Evolutionary conservation across 2,888 invertebrate genomes (phyloP).

Genomic region (Lasioglossum lativentre): DNA sequence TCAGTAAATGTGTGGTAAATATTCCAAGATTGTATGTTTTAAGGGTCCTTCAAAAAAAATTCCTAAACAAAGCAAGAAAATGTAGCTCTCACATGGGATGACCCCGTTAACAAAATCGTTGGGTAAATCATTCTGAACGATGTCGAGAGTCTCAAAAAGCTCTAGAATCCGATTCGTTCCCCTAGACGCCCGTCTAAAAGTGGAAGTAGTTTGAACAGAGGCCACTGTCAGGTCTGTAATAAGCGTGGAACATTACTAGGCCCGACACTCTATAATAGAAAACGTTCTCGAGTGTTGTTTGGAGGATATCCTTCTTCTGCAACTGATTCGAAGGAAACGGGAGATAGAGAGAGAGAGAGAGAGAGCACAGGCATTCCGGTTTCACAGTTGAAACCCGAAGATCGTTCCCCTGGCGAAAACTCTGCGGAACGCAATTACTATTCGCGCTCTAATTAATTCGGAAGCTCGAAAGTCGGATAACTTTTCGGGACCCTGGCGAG

Average conservation of each 20-base stretch:
- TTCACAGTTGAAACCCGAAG: background rate
- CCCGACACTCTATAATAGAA: background rate
- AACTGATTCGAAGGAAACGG: background rate
- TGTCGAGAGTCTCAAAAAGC: background rate
- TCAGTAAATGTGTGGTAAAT: too few species aligned
- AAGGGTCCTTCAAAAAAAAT: too few species aligned
- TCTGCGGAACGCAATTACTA: conserved; percentile 27
- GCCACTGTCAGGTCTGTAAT: background rate
- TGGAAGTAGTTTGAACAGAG: background rate
- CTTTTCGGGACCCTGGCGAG: conserved; percentile 10
- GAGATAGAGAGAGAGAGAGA: background rate
- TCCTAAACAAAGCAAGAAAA: too few species aligned
- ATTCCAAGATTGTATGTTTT: too few species aligned
- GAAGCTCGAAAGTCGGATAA: conserved; percentile 24
- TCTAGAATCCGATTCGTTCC: background rate
- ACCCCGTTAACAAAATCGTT: background rate
- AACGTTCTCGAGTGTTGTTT: background rate
- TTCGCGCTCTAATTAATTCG: conserved; percentile 38
- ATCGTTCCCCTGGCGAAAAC: background rate
- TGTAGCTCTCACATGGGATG: too few species aligned
- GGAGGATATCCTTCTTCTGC: background rate
- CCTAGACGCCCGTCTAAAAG: background rate
- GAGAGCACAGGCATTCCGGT: background rate
- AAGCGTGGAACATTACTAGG: background rate
- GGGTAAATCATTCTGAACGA: background rate